These are phyloP conservation scores for Tenthredo scrophulariae DNA, from an alignment of 2,888 invertebrate species.

Conservation along the genomic window DNA sequence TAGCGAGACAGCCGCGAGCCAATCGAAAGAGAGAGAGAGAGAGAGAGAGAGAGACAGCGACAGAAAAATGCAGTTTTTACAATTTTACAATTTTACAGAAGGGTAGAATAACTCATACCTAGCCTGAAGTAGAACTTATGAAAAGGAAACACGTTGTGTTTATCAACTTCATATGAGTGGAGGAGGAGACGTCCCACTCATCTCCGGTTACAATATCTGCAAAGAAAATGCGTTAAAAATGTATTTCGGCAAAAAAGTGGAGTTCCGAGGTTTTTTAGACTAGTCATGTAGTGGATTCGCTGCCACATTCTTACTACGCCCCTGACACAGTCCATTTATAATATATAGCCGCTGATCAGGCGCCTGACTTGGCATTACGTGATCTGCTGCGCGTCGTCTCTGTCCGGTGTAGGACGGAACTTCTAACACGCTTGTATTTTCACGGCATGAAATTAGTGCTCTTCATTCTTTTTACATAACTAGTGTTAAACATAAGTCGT, in stretches of 20 bases:
- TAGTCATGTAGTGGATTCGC: background rate
- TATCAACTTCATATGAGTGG: no score
- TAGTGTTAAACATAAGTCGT: slow-evolving; percentile 23
- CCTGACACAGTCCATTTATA: background rate
- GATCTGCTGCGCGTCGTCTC: background rate
- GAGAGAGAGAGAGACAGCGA: background rate
- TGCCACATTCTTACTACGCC: background rate
- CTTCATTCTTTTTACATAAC: slow-evolving; percentile 39
- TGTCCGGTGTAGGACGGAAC: background rate
- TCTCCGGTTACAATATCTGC: no score
- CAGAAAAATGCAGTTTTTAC: background rate
- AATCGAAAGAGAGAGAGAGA: background rate
- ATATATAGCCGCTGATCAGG: slow-evolving; percentile 11
- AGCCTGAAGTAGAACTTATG: no score
- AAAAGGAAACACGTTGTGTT: no score
- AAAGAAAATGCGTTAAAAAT: no score
- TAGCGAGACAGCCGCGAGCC: background rate
- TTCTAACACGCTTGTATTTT: background rate
- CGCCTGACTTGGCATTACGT: slow-evolving; percentile 40
- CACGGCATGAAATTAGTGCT: background rate
- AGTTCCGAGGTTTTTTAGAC: background rate
- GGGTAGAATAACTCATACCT: background rate
- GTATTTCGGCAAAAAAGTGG: background rate
- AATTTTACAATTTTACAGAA: background rate
- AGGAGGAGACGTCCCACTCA: no score